Base-by-base conservation (phyloP, 1,140 invertebrate species). In the Drosophila gunungcola region DNA sequence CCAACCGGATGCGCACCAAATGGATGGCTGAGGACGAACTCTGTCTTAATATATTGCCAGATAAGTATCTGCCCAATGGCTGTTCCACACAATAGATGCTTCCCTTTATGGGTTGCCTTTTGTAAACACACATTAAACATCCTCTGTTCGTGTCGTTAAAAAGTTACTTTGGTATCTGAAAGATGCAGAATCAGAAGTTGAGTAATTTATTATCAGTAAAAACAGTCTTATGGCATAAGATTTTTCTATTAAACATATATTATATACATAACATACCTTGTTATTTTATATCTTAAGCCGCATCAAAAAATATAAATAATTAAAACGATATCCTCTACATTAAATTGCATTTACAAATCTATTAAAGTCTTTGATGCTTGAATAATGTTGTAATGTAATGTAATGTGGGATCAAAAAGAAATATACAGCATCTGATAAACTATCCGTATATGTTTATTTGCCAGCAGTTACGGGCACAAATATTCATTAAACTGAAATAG, bases 1-100 rank as follows among this genome's bases (percentile, higher is more conserved):
- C 72, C 72, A 75, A 75, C 70, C 72, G 73, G 73, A 75, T 75
- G 73, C 58, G 60, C 45, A 34, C 60, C 72, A 52, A 75, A 75
- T 70, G 67, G 68, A 70, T 57, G 52, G 42, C 64, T 49, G 52
- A 70, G 64, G 21, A 39, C 27, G 63, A 56, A 38, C 39, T 55
- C 34, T 25, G 49, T 69, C 67, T 70, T 70, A 56, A 69, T 69
- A 70, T 70, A 72, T 70, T 38, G 67, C 67, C 65, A 70, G 64
- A 69, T 56, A 70, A 70, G 67, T 70, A 70, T 70, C 67, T 70
- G 49, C 61, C 63, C 65, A 68, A 48, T 68, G 64, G 64, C 64
- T 29, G 64, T 68, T 42, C 36, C 67, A 46, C 16, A 54, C 49
- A 69, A 56, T 48, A 56, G 67, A 55, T 21, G 42, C 65, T 70